Percentiles rank a stretch among this genome's conserved stretches.
phyloP scores from a whole-genome alignment of 35 echinoderm and acorn worm species.

The Stichopus chloronotus region DNA sequence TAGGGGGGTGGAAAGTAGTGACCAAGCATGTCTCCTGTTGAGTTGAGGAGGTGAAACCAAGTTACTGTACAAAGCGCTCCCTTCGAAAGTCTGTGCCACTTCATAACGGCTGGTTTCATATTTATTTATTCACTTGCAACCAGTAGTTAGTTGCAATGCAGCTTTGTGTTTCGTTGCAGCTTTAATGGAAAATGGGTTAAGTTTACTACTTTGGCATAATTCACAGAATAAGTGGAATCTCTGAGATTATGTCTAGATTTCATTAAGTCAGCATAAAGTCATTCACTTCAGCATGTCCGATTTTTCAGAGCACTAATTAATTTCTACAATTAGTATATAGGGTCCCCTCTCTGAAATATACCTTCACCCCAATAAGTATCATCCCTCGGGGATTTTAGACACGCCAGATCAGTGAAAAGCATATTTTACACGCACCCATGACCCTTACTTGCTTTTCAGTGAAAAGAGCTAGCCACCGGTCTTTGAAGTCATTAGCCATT shows the following conservation, averaged over 20 bases:
- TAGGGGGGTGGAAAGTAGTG: not conserved
- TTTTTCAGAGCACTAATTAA: too few species aligned
- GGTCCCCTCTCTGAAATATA: too few species aligned
- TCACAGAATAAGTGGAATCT: not conserved
- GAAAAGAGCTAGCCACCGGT: conserved; percentile 45
- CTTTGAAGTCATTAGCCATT: conserved; percentile 31
- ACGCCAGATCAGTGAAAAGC: too few species aligned
- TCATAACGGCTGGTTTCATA: conserved; percentile 6
- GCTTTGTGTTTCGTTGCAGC: not conserved
- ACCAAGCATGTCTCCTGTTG: conserved; percentile 12
- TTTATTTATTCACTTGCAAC: conserved; percentile 17
- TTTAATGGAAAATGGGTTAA: not conserved
- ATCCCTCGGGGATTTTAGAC: too few species aligned
- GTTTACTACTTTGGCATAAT: not conserved
- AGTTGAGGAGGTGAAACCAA: not conserved
- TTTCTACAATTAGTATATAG: too few species aligned
- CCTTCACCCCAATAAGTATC: too few species aligned
- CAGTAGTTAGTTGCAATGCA: not conserved
- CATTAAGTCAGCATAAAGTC: too few species aligned
- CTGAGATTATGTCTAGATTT: not conserved
- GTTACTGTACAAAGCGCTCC: not conserved
- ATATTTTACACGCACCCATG: too few species aligned
- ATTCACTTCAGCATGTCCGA: too few species aligned
- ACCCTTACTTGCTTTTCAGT: conserved; percentile 15
- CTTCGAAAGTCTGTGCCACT: not conserved